Evolutionary conservation across 2,797 vertebrate species (phyloP).

Genomic region (Nannoperca australis): DNA sequence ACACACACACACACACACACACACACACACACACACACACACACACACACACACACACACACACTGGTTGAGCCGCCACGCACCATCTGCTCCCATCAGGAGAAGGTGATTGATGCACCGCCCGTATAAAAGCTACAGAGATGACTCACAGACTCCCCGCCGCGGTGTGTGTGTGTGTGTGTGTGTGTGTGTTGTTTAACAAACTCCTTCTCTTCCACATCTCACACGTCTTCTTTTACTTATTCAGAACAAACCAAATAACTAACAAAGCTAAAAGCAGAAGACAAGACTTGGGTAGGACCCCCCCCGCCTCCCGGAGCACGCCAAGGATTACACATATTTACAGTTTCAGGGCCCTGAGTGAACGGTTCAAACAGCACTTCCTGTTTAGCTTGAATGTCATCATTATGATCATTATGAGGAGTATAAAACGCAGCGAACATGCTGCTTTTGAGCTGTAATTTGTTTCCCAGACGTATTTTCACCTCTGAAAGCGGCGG

Average conservation of each 20-base stretch:
- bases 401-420: neutral
- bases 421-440: neutral
- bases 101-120: slow-evolving; percentile 66
- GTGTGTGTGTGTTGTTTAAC: slow-evolving; percentile 25
- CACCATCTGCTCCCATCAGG: slow-evolving; percentile 74
- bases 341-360: neutral
- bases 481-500: slow-evolving; percentile 25
- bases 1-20: slow-evolving; percentile 53
- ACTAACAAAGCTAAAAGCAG: no score
- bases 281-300: no score
- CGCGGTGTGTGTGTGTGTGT: neutral
- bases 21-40: slow-evolving; percentile 50
- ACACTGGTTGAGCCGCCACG: slow-evolving; percentile 32
- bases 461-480: slow-evolving; percentile 33
- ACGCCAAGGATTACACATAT: neutral
- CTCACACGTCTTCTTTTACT: neutral
- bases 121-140: slow-evolving; percentile 40
- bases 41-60: slow-evolving; percentile 27
- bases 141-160: slow-evolving; percentile 66
- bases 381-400: neutral
- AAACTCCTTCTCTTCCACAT: neutral
- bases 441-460: neutral
- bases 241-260: no score
- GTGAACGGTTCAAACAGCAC: neutral
- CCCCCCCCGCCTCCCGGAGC: neutral